Conservation (phyloP, 2,113 vertebrate genomes). For the Bubo scandiacus region DNA sequence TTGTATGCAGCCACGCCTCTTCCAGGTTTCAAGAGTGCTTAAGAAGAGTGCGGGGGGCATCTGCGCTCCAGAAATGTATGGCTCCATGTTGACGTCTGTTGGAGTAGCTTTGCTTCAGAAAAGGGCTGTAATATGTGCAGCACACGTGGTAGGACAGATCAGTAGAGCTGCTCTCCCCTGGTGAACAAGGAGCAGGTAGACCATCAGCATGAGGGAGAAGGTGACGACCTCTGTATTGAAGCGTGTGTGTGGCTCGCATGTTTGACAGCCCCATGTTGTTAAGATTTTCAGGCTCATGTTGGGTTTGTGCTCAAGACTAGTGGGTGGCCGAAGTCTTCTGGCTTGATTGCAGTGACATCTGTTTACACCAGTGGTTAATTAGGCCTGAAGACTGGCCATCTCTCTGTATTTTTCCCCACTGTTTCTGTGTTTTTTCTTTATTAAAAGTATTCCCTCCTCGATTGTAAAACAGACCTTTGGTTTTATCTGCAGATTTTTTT, state of each 20-base stretch:
- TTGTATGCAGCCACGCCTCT: not conserved
- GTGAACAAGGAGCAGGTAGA: not conserved
- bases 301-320: not conserved
- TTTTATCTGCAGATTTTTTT: not conserved
- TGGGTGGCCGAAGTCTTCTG: constrained; percentile 4
- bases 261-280: not conserved
- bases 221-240: not conserved
- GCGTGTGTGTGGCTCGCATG: not conserved
- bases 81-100: not conserved
- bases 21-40: not conserved
- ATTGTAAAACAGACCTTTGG: not conserved
- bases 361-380: constrained; percentile 48
- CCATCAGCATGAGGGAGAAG: not conserved
- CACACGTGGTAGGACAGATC: fast-evolving
- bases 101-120: not conserved
- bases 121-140: not conserved
- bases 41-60: not conserved
- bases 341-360: not conserved
- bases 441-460: not conserved
- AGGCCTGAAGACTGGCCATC: not conserved
- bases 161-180: not conserved
- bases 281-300: not conserved
- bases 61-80: not conserved
- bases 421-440: not conserved
- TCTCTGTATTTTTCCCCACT: not conserved